Evolutionary conservation across 1,140 invertebrate genomes (phyloP).

Genomic region (Calephelis nemesis): DNA sequence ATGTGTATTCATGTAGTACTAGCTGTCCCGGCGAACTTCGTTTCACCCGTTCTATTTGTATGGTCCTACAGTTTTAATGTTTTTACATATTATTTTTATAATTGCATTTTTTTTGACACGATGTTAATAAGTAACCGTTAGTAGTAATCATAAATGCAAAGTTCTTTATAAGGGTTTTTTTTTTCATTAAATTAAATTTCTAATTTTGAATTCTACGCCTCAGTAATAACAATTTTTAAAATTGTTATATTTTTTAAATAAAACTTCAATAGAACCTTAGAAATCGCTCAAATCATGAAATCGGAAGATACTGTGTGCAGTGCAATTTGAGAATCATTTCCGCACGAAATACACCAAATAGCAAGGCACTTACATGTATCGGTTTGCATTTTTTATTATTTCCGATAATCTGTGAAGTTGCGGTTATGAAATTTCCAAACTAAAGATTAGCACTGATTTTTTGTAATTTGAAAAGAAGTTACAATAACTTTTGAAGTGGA

Average conservation of each 20-base stretch:
- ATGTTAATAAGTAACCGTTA: no score
- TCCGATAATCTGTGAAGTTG: slow-evolving; percentile 51
- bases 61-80: no score
- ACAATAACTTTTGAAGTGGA: slow-evolving; percentile 28
- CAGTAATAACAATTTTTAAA: no score
- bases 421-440: slow-evolving; percentile 45
- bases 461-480: slow-evolving; percentile 30
- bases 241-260: background rate
- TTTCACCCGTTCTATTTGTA: no score
- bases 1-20: no score
- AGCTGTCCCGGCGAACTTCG: no score
- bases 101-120: no score
- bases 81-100: no score
- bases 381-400: slow-evolving; percentile 56
- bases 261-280: background rate
- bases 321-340: slow-evolving; percentile 76
- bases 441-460: slow-evolving; percentile 5
- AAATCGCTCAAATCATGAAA: slow-evolving; percentile 39
- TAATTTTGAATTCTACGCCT: no score
- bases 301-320: slow-evolving; percentile 57
- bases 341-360: slow-evolving; percentile 67
- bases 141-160: no score
- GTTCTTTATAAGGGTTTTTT: no score
- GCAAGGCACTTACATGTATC: slow-evolving; percentile 45
- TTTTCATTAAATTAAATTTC: no score